Evolutionary conservation across 1,140 invertebrate species (phyloP).

Genomic region (Branchinecta lynchi): DNA sequence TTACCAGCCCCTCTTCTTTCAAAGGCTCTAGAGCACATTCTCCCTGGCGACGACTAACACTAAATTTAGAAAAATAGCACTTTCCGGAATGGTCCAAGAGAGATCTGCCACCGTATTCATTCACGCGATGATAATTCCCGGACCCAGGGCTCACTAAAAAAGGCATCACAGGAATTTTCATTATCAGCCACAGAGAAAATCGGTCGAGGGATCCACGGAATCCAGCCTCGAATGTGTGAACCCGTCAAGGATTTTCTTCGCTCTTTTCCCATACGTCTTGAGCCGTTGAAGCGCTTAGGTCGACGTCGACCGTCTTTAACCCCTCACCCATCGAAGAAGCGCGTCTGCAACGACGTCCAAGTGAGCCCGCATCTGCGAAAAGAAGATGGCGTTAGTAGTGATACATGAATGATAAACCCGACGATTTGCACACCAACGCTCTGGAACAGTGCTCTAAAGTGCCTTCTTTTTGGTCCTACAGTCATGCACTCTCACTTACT

Average conservation of each 20-base stretch:
- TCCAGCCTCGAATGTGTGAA: background rate
- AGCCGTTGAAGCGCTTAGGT: background rate
- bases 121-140: background rate
- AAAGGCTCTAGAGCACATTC: too few relatives aligned
- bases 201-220: background rate
- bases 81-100: background rate
- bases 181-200: too few relatives aligned
- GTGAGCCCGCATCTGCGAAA: constrained; percentile 72
- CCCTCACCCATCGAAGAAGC: constrained; percentile 74
- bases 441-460: too few relatives aligned
- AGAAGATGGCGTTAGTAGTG: too few relatives aligned
- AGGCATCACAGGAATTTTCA: background rate
- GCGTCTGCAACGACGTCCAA: constrained; percentile 83
- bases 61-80: background rate
- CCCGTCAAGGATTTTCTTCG: too few relatives aligned
- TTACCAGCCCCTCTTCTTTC: too few relatives aligned
- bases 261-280: background rate
- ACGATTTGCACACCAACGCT: too few relatives aligned
- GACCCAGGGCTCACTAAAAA: background rate
- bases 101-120: background rate
- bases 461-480: too few relatives aligned
- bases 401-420: too few relatives aligned
- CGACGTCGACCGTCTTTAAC: constrained; percentile 26
- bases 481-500: too few relatives aligned
- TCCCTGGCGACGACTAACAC: too few relatives aligned